Conservation (phyloP, 2,888 invertebrate genomes). For the Brachyptera risi region DNA sequence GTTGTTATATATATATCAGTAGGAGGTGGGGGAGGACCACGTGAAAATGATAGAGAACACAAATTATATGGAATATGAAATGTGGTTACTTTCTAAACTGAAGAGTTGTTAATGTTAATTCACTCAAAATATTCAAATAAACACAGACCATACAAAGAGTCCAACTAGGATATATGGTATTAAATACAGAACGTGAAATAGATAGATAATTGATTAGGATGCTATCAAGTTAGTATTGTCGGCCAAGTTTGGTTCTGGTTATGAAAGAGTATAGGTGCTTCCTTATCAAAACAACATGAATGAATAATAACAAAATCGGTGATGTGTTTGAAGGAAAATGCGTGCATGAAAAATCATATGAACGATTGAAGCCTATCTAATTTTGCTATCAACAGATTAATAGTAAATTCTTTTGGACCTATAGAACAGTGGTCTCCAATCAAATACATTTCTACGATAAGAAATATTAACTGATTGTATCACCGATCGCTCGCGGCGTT, state of each 20-base stretch:
- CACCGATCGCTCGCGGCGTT: constrained; percentile 8
- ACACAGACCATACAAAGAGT: too few species aligned
- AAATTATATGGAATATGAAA: background rate
- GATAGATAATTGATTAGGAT: too few species aligned
- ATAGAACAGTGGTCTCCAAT: constrained; percentile 36
- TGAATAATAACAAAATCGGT: constrained; percentile 25
- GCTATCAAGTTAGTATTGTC: too few species aligned
- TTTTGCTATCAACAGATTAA: background rate
- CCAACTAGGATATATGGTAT: too few species aligned
- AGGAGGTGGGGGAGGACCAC: too few species aligned
- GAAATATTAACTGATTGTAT: background rate
- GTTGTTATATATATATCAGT: too few species aligned
- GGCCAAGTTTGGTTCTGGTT: background rate
- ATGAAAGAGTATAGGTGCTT: background rate
- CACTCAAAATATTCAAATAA: constrained; percentile 9
- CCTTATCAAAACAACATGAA: constrained; percentile 14
- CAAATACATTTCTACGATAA: background rate
- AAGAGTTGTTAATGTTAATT: background rate
- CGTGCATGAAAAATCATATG: constrained; percentile 28
- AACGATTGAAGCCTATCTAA: constrained; percentile 15
- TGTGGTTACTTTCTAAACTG: background rate
- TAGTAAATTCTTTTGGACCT: constrained; percentile 3
- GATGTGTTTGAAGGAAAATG: constrained; percentile 21
- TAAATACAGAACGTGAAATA: too few species aligned
- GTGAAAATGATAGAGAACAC: constrained; percentile 6